phyloP scores from a whole-genome alignment of 2,113 vertebrate genomes.

The Puntigrus tetrazona region DNA sequence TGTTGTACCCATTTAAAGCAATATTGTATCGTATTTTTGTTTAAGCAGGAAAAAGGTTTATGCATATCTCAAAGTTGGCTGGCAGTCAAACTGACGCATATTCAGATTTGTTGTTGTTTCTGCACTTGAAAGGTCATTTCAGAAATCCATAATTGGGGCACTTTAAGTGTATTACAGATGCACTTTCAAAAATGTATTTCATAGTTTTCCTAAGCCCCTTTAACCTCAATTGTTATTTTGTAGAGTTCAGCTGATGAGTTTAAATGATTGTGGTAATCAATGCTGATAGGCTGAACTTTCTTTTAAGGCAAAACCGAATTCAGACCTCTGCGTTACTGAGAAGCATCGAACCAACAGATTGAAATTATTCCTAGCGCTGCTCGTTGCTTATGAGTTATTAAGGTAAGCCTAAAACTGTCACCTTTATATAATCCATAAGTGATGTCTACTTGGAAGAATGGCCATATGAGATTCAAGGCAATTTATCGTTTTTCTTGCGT shows the following conservation, averaged over 20 bases:
- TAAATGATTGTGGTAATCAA: neutral
- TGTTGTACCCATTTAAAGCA: neutral
- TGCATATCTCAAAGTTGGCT: neutral
- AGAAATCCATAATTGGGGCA: no score
- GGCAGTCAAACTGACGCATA: neutral
- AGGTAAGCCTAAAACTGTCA: conserved; percentile 21
- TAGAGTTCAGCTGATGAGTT: neutral
- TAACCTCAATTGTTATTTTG: neutral
- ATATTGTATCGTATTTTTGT: neutral
- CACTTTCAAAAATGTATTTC: neutral
- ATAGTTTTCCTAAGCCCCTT: neutral
- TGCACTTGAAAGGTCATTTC: no score
- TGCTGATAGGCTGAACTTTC: no score
- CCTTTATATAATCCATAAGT: conserved; percentile 63
- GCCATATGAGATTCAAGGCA: conserved; percentile 48
- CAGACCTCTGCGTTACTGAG: neutral
- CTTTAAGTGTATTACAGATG: no score
- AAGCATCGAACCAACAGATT: neutral
- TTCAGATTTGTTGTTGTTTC: no score
- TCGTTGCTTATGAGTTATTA: conserved; percentile 58
- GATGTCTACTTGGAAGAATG: conserved; percentile 63
- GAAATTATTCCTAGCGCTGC: conserved; percentile 30
- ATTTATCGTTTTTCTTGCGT: conserved; percentile 46
- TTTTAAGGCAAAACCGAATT: neutral
- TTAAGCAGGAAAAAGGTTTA: neutral